Conservation (phyloP, 2,797 vertebrate species). For the Xenentodon cancila region DNA sequence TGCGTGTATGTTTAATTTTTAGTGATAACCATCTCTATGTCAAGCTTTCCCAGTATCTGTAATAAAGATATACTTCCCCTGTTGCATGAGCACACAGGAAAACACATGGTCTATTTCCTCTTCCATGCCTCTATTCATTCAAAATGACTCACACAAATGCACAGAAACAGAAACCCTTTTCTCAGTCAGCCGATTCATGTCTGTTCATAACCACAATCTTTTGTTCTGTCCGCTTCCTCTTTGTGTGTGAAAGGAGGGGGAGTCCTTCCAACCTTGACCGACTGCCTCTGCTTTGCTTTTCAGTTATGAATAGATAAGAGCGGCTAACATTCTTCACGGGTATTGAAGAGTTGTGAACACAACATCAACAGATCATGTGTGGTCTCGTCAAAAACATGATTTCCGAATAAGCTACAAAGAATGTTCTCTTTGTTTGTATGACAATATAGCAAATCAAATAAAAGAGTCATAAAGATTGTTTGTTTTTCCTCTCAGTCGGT, state of each 20-base stretch:
- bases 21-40: conserved; percentile 5
- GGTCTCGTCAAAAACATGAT: conserved; percentile 39
- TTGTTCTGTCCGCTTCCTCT: conserved; percentile 60
- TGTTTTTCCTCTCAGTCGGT: background rate
- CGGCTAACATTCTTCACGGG: conserved; percentile 64
- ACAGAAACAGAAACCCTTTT: no score
- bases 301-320: conserved; percentile 70
- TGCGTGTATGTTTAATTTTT: background rate
- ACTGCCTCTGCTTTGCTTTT: conserved; percentile 45
- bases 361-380: conserved; percentile 33
- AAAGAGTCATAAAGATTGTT: background rate
- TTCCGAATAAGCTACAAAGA: conserved; percentile 36
- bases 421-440: background rate
- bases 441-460: background rate
- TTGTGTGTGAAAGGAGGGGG: conserved; percentile 21
- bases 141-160: conserved; percentile 21
- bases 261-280: conserved; percentile 69
- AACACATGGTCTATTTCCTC: conserved; percentile 45
- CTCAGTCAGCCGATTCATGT: no score
- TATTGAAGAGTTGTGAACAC: conserved; percentile 40
- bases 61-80: conserved; percentile 37
- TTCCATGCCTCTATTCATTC: conserved; percentile 46
- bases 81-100: conserved; percentile 31
- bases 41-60: conserved; percentile 6
- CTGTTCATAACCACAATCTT: conserved; percentile 18